Evolutionary conservation across 2,797 vertebrate species (phyloP).

Genomic region (Siniperca obscura): DNA sequence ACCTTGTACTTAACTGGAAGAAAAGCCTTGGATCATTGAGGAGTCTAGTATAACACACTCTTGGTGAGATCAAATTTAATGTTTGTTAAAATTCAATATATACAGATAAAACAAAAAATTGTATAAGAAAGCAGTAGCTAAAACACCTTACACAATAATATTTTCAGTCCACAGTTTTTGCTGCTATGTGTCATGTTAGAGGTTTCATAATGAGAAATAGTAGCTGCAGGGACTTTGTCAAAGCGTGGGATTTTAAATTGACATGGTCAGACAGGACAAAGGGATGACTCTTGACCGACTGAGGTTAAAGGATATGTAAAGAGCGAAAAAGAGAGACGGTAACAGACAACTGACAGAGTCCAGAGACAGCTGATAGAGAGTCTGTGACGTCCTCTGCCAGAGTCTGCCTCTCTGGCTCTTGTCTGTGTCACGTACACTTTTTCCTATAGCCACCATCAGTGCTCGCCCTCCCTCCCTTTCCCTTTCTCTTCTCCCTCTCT

Average conservation of each 20-base stretch:
- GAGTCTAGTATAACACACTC: neutral
- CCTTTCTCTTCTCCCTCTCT: slow-evolving; percentile 20
- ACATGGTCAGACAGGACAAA: slow-evolving; percentile 49
- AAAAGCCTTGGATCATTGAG: neutral
- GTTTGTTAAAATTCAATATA: neutral
- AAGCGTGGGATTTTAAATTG: neutral
- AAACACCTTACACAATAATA: neutral
- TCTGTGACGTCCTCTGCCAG: slow-evolving; percentile 66
- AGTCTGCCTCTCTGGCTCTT: slow-evolving; percentile 68
- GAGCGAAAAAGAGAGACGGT: slow-evolving; percentile 39
- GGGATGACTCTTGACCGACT: slow-evolving; percentile 31
- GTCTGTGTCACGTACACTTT: slow-evolving; percentile 76
- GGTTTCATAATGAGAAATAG: neutral
- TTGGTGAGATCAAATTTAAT: neutral
- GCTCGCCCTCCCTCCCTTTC: slow-evolving; percentile 24
- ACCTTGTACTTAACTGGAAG: neutral
- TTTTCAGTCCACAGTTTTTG: neutral
- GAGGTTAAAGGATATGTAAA: slow-evolving; percentile 55
- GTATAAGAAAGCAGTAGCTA: neutral
- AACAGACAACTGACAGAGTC: slow-evolving; percentile 74
- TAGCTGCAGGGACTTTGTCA: slow-evolving; percentile 6
- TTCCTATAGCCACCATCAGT: slow-evolving; percentile 62
- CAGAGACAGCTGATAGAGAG: slow-evolving; percentile 72
- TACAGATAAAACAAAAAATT: neutral
- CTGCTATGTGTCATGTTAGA: neutral